A percentile compares a stretch with the other conserved stretches of the same genome.
These are phyloP conservation scores for Luperina nickerlii DNA, from an alignment of 2,888 invertebrate species.

Conservation along the genomic window DNA sequence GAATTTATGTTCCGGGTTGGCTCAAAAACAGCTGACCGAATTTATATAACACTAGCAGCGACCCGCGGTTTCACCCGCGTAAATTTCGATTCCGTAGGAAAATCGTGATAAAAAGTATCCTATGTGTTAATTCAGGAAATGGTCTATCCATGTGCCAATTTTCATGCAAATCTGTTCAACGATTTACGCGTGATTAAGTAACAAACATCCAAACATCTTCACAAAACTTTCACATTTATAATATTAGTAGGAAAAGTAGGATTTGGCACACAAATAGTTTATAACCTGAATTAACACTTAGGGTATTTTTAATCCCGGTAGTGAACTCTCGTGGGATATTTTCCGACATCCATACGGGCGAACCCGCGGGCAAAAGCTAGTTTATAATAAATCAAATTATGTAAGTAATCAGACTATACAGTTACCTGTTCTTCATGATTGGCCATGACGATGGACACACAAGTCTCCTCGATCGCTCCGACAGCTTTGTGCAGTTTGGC, in stretches of 20 bases:
- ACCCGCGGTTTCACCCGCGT: too few relatives aligned
- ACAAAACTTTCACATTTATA: too few relatives aligned
- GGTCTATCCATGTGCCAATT: too few relatives aligned
- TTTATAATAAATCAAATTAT: background rate
- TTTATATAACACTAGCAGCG: background rate
- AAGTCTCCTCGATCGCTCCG: conserved; percentile 72
- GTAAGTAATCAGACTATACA: background rate
- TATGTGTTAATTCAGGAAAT: too few relatives aligned
- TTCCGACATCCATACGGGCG: background rate
- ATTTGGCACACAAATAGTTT: background rate
- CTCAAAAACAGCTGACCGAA: background rate
- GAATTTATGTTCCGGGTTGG: background rate
- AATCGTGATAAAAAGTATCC: too few relatives aligned
- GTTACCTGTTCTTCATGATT: conserved; percentile 74
- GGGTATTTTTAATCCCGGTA: background rate
- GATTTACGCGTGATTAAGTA: too few relatives aligned
- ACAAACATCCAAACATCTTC: too few relatives aligned
- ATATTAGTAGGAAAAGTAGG: too few relatives aligned
- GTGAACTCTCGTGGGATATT: background rate
- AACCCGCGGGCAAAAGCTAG: background rate
- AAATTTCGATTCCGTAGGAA: too few relatives aligned
- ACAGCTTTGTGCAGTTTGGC: conserved; percentile 70
- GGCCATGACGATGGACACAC: conserved; percentile 73
- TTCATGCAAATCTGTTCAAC: too few relatives aligned
- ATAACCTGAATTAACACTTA: background rate